Base-by-base conservation (phyloP, 2,113 vertebrate species). In the Amblyornis subalaris region DNA sequence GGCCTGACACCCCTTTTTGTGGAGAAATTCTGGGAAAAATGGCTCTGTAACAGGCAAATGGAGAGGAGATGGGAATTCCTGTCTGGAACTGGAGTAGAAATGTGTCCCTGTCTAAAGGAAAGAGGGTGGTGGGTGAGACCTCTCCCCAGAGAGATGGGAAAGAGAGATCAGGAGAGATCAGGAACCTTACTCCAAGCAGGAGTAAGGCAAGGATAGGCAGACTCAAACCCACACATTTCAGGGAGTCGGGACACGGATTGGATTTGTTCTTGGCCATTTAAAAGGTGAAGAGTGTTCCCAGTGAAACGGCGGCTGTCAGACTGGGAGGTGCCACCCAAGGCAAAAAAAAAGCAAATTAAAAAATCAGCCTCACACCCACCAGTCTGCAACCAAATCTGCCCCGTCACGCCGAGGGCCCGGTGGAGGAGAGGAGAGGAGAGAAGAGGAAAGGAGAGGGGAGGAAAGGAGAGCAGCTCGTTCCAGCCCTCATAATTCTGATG, bases 401-500 rank as follows among this genome's bases (percentile, higher is more conserved):
- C 95, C 7, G 93, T 97, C 95, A 95, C 51, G 77, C 81, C 58
- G 57, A 44, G 77, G 81, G 83, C 78, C 48, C 9, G 73, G 40
- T 31, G 69, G 94, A 88, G 87, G 64, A 93, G 89, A 85, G 77
- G 92, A 96, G 94, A 85, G 71, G 94, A 96, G 89, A 93, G 88
- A 38, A 10, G 36, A 36, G 35, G 61, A 33, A 36, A 80, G 84
- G 53, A 93, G 22, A 66, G 38, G n/a, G 35, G 16, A 36, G 35
- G 61, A 33, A 36, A 80, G 84, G 96, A 95, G 90, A 83, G 71
- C 42, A 75, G 69, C 89, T 76, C n/a, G 2, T 86, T 96, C 93
- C 93, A 88, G 78, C 94, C 81, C 89, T 94, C 85, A 96, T 94
- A 94, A 95, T 90, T 94, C 89, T 91, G 78, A 94, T 98, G 97